A percentile compares a stretch with the other conserved stretches of the same genome.
phyloP scores from a whole-genome alignment of 2,113 vertebrate species.

The Micronycteris hirsuta region DNA sequence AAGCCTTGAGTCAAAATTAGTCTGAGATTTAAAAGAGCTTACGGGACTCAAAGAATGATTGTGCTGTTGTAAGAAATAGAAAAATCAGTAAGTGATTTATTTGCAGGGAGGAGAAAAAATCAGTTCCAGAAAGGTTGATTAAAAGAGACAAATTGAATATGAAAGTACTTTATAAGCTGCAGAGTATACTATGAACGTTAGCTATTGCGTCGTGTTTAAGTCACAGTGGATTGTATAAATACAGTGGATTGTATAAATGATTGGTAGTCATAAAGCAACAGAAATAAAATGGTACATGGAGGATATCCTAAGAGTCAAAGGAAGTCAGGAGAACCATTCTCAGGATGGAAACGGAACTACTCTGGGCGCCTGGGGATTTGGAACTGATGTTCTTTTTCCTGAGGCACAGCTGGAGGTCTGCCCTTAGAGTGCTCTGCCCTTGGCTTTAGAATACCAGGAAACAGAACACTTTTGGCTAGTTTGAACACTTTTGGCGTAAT shows the following conservation, averaged over 20 bases:
- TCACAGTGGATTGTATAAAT: not conserved
- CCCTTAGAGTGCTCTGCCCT: not conserved
- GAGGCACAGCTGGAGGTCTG: not conserved
- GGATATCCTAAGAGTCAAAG: not conserved
- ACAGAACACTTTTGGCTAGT: not conserved
- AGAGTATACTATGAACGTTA: not conserved
- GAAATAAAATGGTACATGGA: not conserved
- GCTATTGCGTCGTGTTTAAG: not conserved
- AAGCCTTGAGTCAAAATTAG: constrained; percentile 24
- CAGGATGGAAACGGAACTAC: not conserved
- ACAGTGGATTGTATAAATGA: not conserved
- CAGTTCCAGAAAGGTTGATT: constrained; percentile 34
- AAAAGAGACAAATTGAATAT: constrained; percentile 47
- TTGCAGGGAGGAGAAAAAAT: not conserved
- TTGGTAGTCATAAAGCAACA: not conserved
- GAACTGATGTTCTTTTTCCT: not conserved
- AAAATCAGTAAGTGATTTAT: constrained; percentile 58
- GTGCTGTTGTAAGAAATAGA: constrained; percentile 32
- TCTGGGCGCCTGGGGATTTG: not conserved
- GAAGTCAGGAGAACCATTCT: not conserved
- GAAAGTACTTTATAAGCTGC: not conserved
- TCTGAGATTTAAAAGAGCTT: constrained; percentile 18
- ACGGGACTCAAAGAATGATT: constrained; percentile 13
- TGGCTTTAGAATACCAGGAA: not conserved
- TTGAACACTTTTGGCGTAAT: not conserved